Percentiles rank a stretch among this genome's conserved stretches.
phyloP scores from a whole-genome alignment of 2,888 invertebrate genomes.

The Acanthosepion lycidas region DNA sequence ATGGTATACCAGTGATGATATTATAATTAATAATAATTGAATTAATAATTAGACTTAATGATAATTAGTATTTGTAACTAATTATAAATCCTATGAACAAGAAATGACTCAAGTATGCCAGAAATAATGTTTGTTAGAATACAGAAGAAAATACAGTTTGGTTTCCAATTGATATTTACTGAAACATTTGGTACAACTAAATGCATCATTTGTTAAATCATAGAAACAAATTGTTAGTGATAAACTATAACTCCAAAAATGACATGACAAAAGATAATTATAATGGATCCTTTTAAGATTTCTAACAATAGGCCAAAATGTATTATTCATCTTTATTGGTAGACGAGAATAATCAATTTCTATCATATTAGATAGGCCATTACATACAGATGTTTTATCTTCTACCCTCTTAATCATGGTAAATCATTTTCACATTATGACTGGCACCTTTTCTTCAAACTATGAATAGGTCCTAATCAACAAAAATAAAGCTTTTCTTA shows the following conservation, averaged over 20 bases:
- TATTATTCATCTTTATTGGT: not conserved
- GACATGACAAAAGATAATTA: not conserved
- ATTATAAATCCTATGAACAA: no score
- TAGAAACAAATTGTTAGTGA: no score
- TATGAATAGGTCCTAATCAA: not conserved
- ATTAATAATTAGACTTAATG: no score
- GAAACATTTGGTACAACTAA: no score
- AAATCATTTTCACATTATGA: not conserved
- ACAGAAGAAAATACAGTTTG: no score
- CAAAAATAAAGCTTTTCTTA: not conserved
- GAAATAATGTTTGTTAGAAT: no score
- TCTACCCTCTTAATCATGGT: not conserved
- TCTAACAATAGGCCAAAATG: not conserved
- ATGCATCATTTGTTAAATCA: no score
- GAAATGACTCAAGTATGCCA: no score
- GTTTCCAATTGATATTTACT: no score
- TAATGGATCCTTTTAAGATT: not conserved
- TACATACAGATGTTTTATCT: not conserved
- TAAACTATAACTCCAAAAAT: not conserved
- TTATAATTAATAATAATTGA: no score
- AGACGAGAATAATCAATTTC: not conserved
- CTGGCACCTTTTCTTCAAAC: not conserved
- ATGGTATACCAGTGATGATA: no score
- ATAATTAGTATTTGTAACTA: no score
- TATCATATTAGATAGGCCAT: not conserved